phyloP scores from a whole-genome alignment of 2,113 vertebrate genomes.

The Cercopithecus mona region DNA sequence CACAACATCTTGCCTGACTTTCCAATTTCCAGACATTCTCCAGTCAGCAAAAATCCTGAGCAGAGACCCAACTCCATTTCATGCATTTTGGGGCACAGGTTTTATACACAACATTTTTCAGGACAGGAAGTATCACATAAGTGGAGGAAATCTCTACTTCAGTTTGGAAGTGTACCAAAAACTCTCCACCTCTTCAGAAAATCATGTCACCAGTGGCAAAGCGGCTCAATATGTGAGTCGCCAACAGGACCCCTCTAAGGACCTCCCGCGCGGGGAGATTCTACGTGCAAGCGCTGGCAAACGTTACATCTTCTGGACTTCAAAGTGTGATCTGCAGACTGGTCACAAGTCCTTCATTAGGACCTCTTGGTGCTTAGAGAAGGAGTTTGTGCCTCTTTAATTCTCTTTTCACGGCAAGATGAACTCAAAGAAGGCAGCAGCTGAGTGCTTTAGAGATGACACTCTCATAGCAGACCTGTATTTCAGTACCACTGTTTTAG shows the following conservation, averaged over 20 bases:
- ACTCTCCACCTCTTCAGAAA: neutral
- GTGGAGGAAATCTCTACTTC: neutral
- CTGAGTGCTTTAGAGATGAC: neutral
- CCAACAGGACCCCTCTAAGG: accelerated
- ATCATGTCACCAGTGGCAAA: neutral
- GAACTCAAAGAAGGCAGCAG: neutral
- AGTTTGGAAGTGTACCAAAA: neutral
- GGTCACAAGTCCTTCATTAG: neutral
- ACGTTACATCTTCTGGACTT: accelerated
- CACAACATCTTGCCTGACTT: neutral
- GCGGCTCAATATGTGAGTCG: neutral
- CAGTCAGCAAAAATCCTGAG: neutral
- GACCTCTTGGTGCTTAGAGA: no score
- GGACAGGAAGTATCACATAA: neutral
- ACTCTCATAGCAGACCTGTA: neutral
- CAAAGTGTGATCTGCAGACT: neutral
- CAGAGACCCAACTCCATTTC: neutral
- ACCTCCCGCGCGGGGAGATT: accelerated
- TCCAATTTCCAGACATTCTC: neutral
- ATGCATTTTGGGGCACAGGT: neutral
- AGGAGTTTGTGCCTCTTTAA: neutral
- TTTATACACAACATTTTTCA: neutral
- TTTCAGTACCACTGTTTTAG: no score
- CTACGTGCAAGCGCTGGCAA: accelerated
- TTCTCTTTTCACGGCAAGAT: neutral